phyloP scores from a whole-genome alignment of 2,797 vertebrate genomes.

The Echiichthys vipera region DNA sequence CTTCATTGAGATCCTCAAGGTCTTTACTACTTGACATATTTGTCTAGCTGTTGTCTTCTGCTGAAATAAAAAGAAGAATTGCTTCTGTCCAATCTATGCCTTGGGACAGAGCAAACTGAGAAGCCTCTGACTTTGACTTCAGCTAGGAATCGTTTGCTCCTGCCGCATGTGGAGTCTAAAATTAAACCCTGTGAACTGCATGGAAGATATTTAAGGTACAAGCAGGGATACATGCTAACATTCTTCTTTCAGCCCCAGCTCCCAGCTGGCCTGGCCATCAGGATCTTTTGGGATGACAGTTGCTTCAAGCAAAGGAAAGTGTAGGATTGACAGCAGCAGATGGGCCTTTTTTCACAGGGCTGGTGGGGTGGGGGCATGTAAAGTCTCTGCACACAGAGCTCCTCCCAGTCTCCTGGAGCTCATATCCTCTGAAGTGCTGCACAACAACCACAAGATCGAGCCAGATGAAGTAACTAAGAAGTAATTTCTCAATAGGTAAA shows the following conservation, averaged over 20 bases:
- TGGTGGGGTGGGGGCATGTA: background rate
- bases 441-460: slow-evolving; percentile 44
- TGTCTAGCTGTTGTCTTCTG: slow-evolving; percentile 15
- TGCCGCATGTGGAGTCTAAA: slow-evolving; percentile 79
- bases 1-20: slow-evolving; percentile 80
- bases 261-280: slow-evolving; percentile 79
- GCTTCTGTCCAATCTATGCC: slow-evolving; percentile 23
- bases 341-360: slow-evolving; percentile 65
- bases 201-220: slow-evolving; percentile 87
- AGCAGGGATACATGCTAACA: slow-evolving; percentile 72
- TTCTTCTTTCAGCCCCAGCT: slow-evolving; percentile 81
- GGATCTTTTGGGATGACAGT: slow-evolving; percentile 80
- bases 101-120: slow-evolving; percentile 43
- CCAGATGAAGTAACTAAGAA: background rate
- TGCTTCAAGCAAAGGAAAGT: slow-evolving; percentile 69
- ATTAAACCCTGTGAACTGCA: slow-evolving; percentile 79
- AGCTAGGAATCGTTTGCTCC: slow-evolving; percentile 49
- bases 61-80: slow-evolving; percentile 17
- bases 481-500: slow-evolving; percentile 4
- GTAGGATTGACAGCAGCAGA: slow-evolving; percentile 81
- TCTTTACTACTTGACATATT: slow-evolving; percentile 79
- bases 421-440: slow-evolving; percentile 44
- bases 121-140: slow-evolving; percentile 60
- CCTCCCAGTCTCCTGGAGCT: slow-evolving; percentile 53
- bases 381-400: slow-evolving; percentile 36